Percentiles rank a stretch among this genome's conserved stretches.
phyloP scores from a whole-genome alignment of 2,797 vertebrate species.

The Streptopelia turtur region DNA sequence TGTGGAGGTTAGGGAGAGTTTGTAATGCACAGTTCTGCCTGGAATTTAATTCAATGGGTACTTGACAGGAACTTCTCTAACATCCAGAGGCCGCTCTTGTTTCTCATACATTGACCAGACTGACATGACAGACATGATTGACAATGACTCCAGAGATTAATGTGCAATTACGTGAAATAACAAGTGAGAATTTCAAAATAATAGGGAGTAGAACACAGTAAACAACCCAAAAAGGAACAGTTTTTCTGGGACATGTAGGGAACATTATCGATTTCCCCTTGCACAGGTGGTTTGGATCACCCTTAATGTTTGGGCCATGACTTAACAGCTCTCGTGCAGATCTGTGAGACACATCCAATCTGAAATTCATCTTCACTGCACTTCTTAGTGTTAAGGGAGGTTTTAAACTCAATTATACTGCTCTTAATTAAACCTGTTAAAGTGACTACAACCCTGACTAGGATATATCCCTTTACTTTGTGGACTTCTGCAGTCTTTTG shows the following conservation, averaged over 20 bases:
- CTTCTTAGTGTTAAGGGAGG: not conserved
- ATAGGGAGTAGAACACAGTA: not conserved
- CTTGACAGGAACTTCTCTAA: not conserved
- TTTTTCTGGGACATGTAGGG: not conserved
- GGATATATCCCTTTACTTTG: not conserved
- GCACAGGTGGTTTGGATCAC: not conserved
- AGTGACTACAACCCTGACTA: not conserved
- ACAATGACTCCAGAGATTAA: not conserved
- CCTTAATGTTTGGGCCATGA: not conserved
- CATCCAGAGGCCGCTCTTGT: rapidly evolving
- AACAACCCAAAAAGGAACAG: not conserved
- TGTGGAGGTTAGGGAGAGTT: not conserved
- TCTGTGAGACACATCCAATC: rapidly evolving
- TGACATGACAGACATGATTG: no score
- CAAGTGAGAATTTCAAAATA: not conserved
- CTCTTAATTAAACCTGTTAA: not conserved
- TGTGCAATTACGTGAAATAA: not conserved
- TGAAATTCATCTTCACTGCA: not conserved
- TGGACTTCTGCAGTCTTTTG: not conserved
- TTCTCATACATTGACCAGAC: not conserved
- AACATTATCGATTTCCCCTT: not conserved
- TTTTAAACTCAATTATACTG: not conserved
- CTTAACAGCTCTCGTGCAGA: not conserved
- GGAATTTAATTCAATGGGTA: not conserved
- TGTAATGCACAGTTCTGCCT: not conserved